phyloP scores from a whole-genome alignment of 1,140 invertebrate species.

The Planococcus citri region DNA sequence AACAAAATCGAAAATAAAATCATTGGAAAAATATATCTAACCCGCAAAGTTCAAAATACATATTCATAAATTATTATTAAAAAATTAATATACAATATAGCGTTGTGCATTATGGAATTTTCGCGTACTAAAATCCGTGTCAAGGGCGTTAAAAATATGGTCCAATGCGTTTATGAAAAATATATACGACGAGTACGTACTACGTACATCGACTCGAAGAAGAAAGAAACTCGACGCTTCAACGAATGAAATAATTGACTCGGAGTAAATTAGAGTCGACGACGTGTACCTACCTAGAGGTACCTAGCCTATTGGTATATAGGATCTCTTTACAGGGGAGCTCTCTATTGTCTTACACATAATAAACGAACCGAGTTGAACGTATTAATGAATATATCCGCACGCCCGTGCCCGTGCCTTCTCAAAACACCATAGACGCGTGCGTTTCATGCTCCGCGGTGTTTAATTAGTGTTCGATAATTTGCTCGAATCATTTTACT shows the following conservation, averaged over 20 bases:
- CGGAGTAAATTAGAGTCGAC: not conserved
- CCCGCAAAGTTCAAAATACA: not conserved
- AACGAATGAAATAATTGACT: not conserved
- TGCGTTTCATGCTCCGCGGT: no score
- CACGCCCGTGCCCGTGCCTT: no score
- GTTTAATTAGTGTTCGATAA: no score
- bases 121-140: not conserved
- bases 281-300: not conserved
- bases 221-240: not conserved
- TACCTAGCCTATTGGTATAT: no score
- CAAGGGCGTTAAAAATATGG: not conserved
- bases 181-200: no score
- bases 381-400: not conserved
- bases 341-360: not conserved
- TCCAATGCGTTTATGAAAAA: not conserved
- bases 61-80: not conserved
- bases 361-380: not conserved
- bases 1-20: constrained; percentile 13
- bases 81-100: no score
- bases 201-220: no score
- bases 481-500: no score
- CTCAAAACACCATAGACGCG: no score
- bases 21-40: not conserved
- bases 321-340: no score
- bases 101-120: no score